A percentile compares a stretch with the other conserved stretches of the same genome.
Evolutionary conservation across 2,888 invertebrate species (phyloP).

Genomic region (Sarcophaga subvicina): DNA sequence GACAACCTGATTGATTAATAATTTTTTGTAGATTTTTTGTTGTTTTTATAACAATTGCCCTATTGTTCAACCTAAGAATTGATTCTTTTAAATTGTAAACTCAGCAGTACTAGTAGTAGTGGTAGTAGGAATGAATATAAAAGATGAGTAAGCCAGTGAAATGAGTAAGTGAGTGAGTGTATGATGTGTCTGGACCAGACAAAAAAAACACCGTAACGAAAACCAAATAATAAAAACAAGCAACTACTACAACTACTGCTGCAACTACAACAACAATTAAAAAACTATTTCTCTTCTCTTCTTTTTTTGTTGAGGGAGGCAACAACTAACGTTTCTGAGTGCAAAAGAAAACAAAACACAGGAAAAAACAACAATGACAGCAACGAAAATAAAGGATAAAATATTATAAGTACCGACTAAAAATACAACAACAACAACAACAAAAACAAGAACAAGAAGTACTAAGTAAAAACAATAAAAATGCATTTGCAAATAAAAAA

Average conservation of each 20-base stretch:
- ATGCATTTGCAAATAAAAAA: background rate
- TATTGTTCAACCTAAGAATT: background rate
- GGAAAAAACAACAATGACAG: slow-evolving; percentile 16
- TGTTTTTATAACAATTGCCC: background rate
- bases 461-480: slow-evolving; percentile 6
- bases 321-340: slow-evolving; percentile 12
- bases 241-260: slow-evolving; percentile 11
- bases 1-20: too few relatives aligned
- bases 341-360: slow-evolving; percentile 5
- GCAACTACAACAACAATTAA: slow-evolving; percentile 5
- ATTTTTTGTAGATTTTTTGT: too few relatives aligned
- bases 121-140: slow-evolving; percentile 5
- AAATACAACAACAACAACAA: slow-evolving; percentile 24
- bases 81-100: slow-evolving; percentile 14
- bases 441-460: slow-evolving; percentile 26
- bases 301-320: slow-evolving; percentile 27
- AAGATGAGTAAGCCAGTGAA: slow-evolving; percentile 30
- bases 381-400: slow-evolving; percentile 45
- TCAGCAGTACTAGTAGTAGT: background rate
- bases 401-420: slow-evolving; percentile 58
- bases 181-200: slow-evolving; percentile 66
- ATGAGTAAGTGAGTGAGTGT: slow-evolving; percentile 15
- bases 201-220: slow-evolving; percentile 51
- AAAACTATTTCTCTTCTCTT: background rate
- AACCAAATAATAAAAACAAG: slow-evolving; percentile 40